Conservation (phyloP, 2,888 invertebrate species). For the Apotomis capreana region DNA sequence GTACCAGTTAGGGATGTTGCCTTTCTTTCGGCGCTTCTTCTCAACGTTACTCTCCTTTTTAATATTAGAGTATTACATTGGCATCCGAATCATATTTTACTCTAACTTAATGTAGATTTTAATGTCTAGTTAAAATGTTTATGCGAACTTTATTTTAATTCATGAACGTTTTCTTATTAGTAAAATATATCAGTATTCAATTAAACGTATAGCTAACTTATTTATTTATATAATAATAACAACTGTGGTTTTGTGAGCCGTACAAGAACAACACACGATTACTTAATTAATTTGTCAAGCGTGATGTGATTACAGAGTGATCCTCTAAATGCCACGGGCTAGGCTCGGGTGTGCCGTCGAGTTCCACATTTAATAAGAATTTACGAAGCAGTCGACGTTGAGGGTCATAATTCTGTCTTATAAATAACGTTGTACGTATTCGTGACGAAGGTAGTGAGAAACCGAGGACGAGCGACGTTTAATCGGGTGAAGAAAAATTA, state of each 20-base stretch:
- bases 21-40: no score
- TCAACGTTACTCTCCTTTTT: neutral
- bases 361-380: slow-evolving; percentile 55
- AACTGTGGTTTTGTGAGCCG: no score
- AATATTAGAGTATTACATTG: slow-evolving; percentile 12
- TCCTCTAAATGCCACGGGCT: slow-evolving; percentile 15
- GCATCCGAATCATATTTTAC: slow-evolving; percentile 10
- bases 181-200: no score
- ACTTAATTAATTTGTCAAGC: slow-evolving; percentile 18
- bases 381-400: slow-evolving; percentile 48
- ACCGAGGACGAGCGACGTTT: neutral
- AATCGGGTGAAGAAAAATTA: neutral
- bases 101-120: neutral
- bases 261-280: slow-evolving; percentile 5
- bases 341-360: slow-evolving; percentile 7
- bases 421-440: slow-evolving; percentile 28
- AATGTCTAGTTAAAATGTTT: neutral
- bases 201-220: no score
- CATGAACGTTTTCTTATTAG: slow-evolving; percentile 3
- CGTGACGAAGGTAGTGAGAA: slow-evolving; percentile 6
- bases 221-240: no score
- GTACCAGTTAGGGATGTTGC: neutral
- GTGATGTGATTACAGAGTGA: slow-evolving; percentile 9
- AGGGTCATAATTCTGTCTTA: slow-evolving; percentile 53
- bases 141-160: slow-evolving; percentile 10